Conservation (phyloP, 2,113 vertebrate species). For the Felis chaus region DNA sequence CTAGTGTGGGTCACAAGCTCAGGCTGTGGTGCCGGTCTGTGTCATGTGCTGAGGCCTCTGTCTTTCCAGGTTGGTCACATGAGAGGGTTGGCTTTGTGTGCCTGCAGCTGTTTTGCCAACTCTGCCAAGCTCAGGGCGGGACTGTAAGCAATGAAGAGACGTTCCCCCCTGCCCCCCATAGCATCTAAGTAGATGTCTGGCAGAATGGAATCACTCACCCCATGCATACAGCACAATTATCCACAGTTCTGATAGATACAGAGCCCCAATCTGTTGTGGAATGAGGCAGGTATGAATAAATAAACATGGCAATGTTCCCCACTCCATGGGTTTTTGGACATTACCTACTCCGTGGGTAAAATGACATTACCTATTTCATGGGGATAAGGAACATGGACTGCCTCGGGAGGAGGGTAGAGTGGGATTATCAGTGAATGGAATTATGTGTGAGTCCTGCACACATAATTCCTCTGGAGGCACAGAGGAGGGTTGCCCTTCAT, state of each 20-base stretch:
- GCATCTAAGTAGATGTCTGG: background rate
- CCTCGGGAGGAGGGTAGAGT: background rate
- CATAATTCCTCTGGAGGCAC: background rate
- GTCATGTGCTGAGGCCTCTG: conserved; percentile 58
- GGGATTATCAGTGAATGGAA: background rate
- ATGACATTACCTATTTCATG: background rate
- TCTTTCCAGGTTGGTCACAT: conserved; percentile 71
- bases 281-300: conserved; percentile 7
- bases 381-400: background rate
- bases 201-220: background rate
- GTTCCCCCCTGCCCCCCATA: background rate
- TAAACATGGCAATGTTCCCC: background rate
- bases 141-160: background rate
- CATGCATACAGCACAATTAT: background rate
- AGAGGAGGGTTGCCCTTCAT: background rate
- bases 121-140: conserved; percentile 50
- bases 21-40: conserved; percentile 39
- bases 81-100: conserved; percentile 62
- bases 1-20: conserved; percentile 31
- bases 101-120: conserved; percentile 68
- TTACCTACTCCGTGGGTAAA: background rate
- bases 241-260: background rate
- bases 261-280: background rate
- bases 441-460: background rate
- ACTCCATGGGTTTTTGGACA: background rate